Conservation (phyloP, 2,113 vertebrate species). For the Serilophus lunatus region DNA sequence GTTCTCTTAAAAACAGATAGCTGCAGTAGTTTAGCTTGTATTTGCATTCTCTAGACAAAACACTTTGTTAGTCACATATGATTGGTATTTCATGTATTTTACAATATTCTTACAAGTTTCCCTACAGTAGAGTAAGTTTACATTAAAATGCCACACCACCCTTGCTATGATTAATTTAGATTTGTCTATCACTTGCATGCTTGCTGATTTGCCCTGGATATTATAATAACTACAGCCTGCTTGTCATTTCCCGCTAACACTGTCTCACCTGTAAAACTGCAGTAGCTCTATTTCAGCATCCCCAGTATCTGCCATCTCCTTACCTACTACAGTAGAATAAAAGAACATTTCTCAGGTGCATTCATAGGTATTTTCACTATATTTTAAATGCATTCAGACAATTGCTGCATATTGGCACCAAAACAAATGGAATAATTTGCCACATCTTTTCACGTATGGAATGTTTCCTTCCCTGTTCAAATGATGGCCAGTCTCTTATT, state of each 20-base stretch:
- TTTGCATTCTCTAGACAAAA: constrained; percentile 40
- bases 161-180: constrained; percentile 73
- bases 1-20: neutral
- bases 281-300: constrained; percentile 56
- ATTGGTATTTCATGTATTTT: constrained; percentile 17
- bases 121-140: constrained; percentile 39
- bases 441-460: neutral
- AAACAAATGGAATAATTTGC: constrained; percentile 31
- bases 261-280: constrained; percentile 69
- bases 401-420: constrained; percentile 28
- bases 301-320: constrained; percentile 31
- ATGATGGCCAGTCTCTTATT: neutral
- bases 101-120: constrained; percentile 49
- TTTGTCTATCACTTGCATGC: constrained; percentile 73
- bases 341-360: constrained; percentile 50
- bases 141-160: constrained; percentile 71
- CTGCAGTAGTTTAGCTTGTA: constrained; percentile 4
- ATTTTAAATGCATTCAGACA: constrained; percentile 35
- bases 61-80: neutral
- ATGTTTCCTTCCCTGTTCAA: constrained; percentile 8
- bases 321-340: constrained; percentile 54
- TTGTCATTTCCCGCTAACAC: constrained; percentile 67
- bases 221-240: constrained; percentile 71
- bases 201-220: constrained; percentile 74
- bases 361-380: constrained; percentile 48